phyloP scores from a whole-genome alignment of 2,797 vertebrate genomes.

The Pantherophis vulpinus region DNA sequence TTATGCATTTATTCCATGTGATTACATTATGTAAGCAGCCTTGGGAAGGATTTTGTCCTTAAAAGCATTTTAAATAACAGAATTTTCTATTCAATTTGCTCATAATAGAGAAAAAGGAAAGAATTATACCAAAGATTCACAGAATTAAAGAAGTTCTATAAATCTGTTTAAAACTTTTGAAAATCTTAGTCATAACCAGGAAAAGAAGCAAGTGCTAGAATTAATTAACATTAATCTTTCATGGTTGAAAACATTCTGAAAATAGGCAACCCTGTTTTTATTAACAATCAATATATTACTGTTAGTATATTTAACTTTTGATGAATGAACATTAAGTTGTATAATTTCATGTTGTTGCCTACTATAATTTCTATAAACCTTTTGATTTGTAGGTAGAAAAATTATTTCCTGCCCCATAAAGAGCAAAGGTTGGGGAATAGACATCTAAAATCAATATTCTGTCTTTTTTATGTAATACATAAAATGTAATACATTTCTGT shows the following conservation, averaged over 20 bases:
- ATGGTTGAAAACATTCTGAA: background rate
- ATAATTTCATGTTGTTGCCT: background rate
- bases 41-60: background rate
- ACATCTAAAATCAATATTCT: background rate
- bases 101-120: background rate
- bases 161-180: background rate
- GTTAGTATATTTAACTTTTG: background rate
- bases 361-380: background rate
- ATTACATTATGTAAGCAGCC: background rate
- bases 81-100: background rate
- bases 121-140: slow-evolving; percentile 8
- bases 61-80: background rate
- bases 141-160: slow-evolving; percentile 21
- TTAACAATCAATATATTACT: background rate
- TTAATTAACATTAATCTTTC: background rate
- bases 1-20: background rate
- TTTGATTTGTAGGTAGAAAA: background rate
- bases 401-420: background rate
- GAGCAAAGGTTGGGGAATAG: background rate
- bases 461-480: background rate
- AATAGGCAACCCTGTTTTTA: background rate
- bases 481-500: background rate
- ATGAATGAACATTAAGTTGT: background rate
- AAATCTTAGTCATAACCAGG: background rate
- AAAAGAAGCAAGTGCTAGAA: background rate